phyloP scores from a whole-genome alignment of 1,140 invertebrate species.

The Tribolium madens region DNA sequence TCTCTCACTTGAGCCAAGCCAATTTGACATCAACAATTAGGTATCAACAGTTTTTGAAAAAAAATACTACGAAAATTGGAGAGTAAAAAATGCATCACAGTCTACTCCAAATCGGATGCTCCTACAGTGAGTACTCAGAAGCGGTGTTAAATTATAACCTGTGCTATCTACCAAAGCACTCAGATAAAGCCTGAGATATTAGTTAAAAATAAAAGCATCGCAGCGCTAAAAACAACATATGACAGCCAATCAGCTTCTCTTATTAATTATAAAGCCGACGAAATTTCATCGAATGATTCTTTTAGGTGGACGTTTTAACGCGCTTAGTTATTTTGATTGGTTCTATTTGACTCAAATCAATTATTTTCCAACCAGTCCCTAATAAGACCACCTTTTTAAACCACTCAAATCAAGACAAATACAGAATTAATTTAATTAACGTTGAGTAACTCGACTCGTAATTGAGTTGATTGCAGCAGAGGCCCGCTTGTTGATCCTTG shows the following conservation, averaged over 20 bases:
- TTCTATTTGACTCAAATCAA: conserved; percentile 26
- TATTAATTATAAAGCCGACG: conserved; percentile 57
- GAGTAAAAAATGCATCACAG: conserved; percentile 10
- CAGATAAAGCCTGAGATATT: conserved; percentile 57
- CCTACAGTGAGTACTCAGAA: conserved; percentile 38
- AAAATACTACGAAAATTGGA: background rate
- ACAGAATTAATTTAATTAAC: conserved; percentile 4
- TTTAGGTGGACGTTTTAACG: conserved; percentile 25
- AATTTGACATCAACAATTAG: background rate
- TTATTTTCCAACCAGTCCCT: conserved; percentile 11
- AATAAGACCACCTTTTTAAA: background rate
- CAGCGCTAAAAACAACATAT: conserved; percentile 58
- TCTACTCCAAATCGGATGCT: conserved; percentile 6
- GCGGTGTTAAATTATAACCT: conserved; percentile 56
- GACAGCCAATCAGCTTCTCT: conserved; percentile 56
- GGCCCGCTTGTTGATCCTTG: background rate
- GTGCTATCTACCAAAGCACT: conserved; percentile 55
- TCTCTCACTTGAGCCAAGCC: background rate
- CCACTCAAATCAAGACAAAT: conserved; percentile 19
- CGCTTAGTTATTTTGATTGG: conserved; percentile 29
- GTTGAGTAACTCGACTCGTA: background rate
- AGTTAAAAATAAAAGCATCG: conserved; percentile 58
- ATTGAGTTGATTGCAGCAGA: background rate
- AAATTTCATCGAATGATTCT: conserved; percentile 46
- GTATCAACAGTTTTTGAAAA: background rate